These are phyloP conservation scores for Macroteleia sp. DNA, from an alignment of 2,888 invertebrate species.

Conservation along the genomic window DNA sequence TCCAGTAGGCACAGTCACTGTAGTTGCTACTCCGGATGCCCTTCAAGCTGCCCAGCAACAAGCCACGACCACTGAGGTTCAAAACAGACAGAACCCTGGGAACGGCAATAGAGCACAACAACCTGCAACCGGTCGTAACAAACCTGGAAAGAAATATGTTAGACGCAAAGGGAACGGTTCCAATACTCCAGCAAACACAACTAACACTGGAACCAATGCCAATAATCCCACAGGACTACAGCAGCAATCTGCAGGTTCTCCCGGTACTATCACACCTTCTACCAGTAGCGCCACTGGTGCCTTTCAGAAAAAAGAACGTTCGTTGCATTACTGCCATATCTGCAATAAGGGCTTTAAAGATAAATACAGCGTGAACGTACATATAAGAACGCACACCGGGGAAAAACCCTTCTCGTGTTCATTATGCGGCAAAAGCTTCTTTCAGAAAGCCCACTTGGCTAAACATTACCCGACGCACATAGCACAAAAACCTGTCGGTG, in stretches of 20 bases:
- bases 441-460: slow-evolving; percentile 95
- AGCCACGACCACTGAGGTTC: neutral
- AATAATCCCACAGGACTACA: neutral
- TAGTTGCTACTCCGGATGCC: slow-evolving; percentile 80
- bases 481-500: slow-evolving; percentile 90
- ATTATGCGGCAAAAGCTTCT: slow-evolving; percentile 96
- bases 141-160: slow-evolving; percentile 22
- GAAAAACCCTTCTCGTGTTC: slow-evolving; percentile 98
- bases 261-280: slow-evolving; percentile 85
- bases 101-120: neutral
- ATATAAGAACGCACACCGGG: slow-evolving; percentile 98
- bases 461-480: slow-evolving; percentile 97
- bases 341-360: slow-evolving; percentile 97
- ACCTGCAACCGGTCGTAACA: slow-evolving; percentile 73
- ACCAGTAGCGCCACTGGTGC: slow-evolving; percentile 85
- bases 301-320: slow-evolving; percentile 85
- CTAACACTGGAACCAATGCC: neutral
- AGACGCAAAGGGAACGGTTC: slow-evolving; percentile 19
- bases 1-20: slow-evolving; percentile 81
- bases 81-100: slow-evolving; percentile 1
- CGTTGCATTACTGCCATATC: slow-evolving; percentile 95
- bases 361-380: slow-evolving; percentile 98
- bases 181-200: neutral
- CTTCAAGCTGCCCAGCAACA: too few relatives aligned
- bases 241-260: neutral